These are phyloP conservation scores for Dysidea cf. avara DNA, from an alignment of 37 sponge, comb jelly and placozoan species.

Conservation along the genomic window DNA sequence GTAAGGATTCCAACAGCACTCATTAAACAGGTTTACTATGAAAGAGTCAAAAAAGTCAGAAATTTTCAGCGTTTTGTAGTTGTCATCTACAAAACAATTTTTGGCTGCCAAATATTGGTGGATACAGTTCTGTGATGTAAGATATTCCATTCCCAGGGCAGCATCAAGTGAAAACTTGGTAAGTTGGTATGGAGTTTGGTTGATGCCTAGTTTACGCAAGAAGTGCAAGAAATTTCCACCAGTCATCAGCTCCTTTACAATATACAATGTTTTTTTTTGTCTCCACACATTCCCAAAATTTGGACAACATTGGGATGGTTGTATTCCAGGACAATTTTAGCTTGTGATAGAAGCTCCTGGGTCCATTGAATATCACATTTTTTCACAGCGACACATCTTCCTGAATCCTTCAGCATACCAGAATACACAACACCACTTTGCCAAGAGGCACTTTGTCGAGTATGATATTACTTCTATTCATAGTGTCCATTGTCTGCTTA, in stretches of 20 bases:
- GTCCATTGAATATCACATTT: constrained; percentile 68
- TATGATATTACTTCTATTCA: no score
- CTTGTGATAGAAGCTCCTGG: constrained; percentile 84
- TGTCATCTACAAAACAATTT: constrained; percentile 71
- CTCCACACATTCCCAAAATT: constrained; percentile 83
- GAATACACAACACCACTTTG: constrained; percentile 88
- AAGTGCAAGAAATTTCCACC: constrained; percentile 87
- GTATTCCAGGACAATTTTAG: constrained; percentile 89
- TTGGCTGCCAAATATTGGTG: constrained; percentile 81
- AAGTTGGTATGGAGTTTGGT: constrained; percentile 46
- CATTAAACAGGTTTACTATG: no score
- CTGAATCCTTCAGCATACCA: constrained; percentile 19
- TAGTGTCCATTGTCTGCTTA: no score
- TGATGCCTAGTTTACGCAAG: constrained; percentile 72
- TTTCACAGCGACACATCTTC: constrained; percentile 75
- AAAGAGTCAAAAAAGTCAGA: constrained; percentile 88
- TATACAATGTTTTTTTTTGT: constrained; percentile 81
- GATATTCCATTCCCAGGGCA: constrained; percentile 71
- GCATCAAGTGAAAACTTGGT: constrained; percentile 51
- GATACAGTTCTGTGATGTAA: constrained; percentile 68
- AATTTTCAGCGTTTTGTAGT: constrained; percentile 51
- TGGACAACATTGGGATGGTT: constrained; percentile 90
- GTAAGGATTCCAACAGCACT: no score
- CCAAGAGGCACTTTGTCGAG: no score
- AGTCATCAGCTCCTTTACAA: constrained; percentile 94